phyloP scores from a whole-genome alignment of 2,888 invertebrate species.

The Amphipyra berbera region DNA sequence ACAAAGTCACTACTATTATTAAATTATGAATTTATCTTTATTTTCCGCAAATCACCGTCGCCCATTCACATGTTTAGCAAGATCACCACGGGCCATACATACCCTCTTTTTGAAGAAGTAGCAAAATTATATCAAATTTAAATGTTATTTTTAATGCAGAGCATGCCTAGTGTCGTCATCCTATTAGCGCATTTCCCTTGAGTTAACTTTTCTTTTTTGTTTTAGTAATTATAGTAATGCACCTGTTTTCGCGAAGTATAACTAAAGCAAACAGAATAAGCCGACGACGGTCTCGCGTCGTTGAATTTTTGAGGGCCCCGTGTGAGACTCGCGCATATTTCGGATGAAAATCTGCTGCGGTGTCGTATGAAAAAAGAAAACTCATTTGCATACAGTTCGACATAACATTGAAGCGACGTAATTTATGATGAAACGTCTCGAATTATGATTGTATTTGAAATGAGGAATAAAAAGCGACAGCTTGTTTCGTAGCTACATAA shows the following conservation, averaged over 20 bases:
- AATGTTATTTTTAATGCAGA: too few relatives aligned
- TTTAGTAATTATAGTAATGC: slow-evolving; percentile 53
- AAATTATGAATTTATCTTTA: too few relatives aligned
- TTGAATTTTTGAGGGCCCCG: slow-evolving; percentile 84
- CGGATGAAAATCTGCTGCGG: slow-evolving; percentile 77
- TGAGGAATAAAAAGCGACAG: slow-evolving; percentile 6
- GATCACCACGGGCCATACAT: too few relatives aligned
- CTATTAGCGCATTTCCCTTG: slow-evolving; percentile 11
- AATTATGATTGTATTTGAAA: slow-evolving; percentile 49
- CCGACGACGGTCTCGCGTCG: slow-evolving; percentile 67
- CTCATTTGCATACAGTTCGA: slow-evolving; percentile 64
- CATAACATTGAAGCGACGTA: slow-evolving; percentile 50
- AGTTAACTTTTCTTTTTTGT: slow-evolving; percentile 10
- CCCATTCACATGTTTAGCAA: too few relatives aligned
- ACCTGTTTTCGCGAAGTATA: slow-evolving; percentile 36
- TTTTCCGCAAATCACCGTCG: too few relatives aligned
- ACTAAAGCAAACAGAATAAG: slow-evolving; percentile 71
- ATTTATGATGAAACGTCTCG: slow-evolving; percentile 25
- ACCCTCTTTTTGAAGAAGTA: too few relatives aligned
- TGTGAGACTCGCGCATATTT: slow-evolving; percentile 79
- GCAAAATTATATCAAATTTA: too few relatives aligned
- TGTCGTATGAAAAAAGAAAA: slow-evolving; percentile 77
- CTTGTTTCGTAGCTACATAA: too few relatives aligned
- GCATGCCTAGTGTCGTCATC: too few relatives aligned
- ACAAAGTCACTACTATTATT: too few relatives aligned